Conservation (phyloP, 2,113 vertebrate species). For the Chaenocephalus aceratus region DNA sequence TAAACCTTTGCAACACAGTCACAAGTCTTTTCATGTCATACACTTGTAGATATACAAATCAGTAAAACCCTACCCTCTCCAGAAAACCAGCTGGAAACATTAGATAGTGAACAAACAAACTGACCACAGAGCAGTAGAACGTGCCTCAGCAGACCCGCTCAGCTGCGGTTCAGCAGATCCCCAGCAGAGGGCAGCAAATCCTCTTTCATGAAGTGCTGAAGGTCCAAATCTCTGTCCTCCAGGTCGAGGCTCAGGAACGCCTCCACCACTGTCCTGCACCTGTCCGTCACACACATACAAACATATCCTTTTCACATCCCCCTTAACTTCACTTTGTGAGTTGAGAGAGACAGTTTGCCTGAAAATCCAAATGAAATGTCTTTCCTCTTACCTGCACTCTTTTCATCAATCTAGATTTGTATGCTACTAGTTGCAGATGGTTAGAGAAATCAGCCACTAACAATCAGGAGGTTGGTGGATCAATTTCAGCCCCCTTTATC, state of each 20-base stretch:
- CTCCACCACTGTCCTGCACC: slow-evolving; percentile 88
- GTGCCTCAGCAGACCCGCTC: not conserved
- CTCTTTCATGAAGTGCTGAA: slow-evolving; percentile 87
- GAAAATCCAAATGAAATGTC: too few relatives aligned
- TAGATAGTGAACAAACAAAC: slow-evolving; percentile 5
- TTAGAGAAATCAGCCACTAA: too few relatives aligned
- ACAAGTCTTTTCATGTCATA: not conserved
- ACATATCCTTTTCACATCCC: not conserved
- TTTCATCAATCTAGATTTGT: too few relatives aligned
- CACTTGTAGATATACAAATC: not conserved
- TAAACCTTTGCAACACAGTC: not conserved
- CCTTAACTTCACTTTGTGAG: not conserved
- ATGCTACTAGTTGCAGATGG: too few relatives aligned
- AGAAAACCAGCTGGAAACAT: slow-evolving; percentile 10
- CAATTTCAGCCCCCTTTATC: too few relatives aligned
- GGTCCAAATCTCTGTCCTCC: slow-evolving; percentile 86
- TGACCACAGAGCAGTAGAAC: slow-evolving; percentile 15
- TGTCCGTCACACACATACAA: slow-evolving; percentile 59
- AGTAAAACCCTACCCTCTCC: not conserved
- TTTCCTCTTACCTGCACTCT: not conserved
- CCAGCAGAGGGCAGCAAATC: slow-evolving; percentile 87
- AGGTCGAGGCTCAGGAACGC: slow-evolving; percentile 92
- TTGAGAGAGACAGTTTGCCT: not conserved
- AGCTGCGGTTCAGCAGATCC: slow-evolving; percentile 71
- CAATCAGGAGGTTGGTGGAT: too few relatives aligned